Evolutionary conservation across 2,888 invertebrate genomes (phyloP).

Genomic region (Tolmerus cingulatus): DNA sequence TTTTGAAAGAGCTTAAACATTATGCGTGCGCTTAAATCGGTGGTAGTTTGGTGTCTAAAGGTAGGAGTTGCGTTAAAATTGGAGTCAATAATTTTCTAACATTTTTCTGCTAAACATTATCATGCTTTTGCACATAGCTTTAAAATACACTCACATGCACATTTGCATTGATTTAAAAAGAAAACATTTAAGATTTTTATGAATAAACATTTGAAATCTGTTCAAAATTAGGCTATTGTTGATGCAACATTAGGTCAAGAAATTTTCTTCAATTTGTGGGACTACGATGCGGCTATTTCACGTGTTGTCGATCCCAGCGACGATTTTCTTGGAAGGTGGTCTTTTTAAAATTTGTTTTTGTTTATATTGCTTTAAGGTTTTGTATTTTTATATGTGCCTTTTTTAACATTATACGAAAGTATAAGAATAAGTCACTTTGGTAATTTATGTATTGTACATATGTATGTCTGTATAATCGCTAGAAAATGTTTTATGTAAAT

Average conservation of each 20-base stretch:
- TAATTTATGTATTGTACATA: neutral
- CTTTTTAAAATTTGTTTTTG: conserved; percentile 45
- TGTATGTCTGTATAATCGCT: neutral
- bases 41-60: neutral
- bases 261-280: conserved; percentile 80
- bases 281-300: conserved; percentile 82
- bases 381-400: conserved; percentile 53
- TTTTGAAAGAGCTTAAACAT: neutral
- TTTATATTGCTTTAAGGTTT: conserved; percentile 40
- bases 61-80: neutral
- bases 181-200: neutral
- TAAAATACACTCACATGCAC: neutral
- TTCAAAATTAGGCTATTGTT: conserved; percentile 72
- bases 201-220: conserved; percentile 18
- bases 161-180: neutral
- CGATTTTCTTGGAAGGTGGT: conserved; percentile 85
- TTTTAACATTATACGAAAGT: neutral
- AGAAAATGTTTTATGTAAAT: neutral
- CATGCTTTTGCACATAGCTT: neutral
- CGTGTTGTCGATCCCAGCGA: conserved; percentile 73
- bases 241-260: conserved; percentile 78
- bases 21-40: neutral
- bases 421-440: neutral
- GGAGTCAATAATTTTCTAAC: neutral
- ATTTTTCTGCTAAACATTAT: neutral